Conservation (phyloP, 2,888 invertebrate genomes). For the Drosophila subsilvestris region DNA sequence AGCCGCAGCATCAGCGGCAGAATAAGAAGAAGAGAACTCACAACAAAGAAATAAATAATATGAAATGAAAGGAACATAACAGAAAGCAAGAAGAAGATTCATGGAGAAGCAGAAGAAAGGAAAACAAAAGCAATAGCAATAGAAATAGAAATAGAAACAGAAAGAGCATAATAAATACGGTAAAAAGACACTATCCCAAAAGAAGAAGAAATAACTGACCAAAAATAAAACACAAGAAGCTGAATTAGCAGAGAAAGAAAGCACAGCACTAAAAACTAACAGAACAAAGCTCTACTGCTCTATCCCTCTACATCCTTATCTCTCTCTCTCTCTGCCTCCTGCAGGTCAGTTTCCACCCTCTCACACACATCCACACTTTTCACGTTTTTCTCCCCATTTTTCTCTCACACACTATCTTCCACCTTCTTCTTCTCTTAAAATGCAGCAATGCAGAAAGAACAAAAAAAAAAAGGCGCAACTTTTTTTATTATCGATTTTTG, state of each 20-base stretch:
- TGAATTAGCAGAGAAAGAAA: too few relatives aligned
- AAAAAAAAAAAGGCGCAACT: not conserved
- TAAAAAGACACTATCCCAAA: too few relatives aligned
- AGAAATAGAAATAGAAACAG: not conserved
- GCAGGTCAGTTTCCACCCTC: not conserved
- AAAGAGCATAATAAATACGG: not conserved
- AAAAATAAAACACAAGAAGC: too few relatives aligned
- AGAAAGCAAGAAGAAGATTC: not conserved
- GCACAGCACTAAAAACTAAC: too few relatives aligned
- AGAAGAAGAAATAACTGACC: too few relatives aligned
- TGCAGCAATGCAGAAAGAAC: not conserved
- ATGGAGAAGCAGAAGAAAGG: not conserved
- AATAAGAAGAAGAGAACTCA: not conserved
- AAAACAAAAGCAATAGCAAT: not conserved
- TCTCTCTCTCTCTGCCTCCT: slow-evolving; percentile 2
- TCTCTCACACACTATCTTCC: not conserved
- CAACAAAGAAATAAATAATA: slow-evolving; percentile 7
- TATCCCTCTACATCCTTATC: not conserved
- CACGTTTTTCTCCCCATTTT: not conserved
- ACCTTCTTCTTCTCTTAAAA: slow-evolving; percentile 3
- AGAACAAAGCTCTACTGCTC: too few relatives aligned
- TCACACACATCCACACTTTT: not conserved
- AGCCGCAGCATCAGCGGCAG: not conserved
- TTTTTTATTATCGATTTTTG: not conserved
- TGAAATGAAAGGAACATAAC: not conserved